Percentiles rank a stretch among this genome's conserved stretches.
Evolutionary conservation across 2,113 vertebrate genomes (phyloP).

Genomic region (Myotis yumanensis): DNA sequence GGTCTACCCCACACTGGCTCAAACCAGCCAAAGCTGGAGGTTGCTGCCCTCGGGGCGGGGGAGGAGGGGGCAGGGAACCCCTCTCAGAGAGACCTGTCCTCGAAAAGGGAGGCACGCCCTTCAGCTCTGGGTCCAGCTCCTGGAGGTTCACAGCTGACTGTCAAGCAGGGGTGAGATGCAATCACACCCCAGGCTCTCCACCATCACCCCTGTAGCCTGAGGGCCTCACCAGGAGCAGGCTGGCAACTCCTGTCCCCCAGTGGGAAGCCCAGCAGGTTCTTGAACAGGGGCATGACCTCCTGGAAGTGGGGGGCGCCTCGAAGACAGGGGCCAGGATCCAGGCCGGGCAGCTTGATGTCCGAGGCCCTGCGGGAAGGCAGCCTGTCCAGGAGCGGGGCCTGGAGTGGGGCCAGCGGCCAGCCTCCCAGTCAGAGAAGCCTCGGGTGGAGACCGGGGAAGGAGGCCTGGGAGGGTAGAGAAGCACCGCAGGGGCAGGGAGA

Average conservation of each 20-base stretch:
- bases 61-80: fast-evolving
- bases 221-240: not conserved
- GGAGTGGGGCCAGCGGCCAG: not conserved
- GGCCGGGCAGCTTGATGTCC: not conserved
- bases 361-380: fast-evolving
- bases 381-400: not conserved
- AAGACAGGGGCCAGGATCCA: not conserved
- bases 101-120: too few species aligned
- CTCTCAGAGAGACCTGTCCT: too few species aligned
- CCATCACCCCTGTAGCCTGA: not conserved
- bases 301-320: not conserved
- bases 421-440: not conserved
- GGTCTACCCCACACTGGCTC: not conserved
- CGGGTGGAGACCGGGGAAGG: not conserved
- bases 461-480: not conserved
- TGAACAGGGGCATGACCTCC: not conserved
- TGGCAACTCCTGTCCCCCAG: not conserved
- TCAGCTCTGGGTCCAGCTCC: fast-evolving
- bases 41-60: fast-evolving
- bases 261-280: not conserved
- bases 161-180: not conserved
- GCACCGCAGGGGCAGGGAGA: too few species aligned
- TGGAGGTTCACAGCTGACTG: not conserved
- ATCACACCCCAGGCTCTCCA: not conserved
- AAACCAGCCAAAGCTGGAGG: not conserved